phyloP scores from a whole-genome alignment of 1,140 invertebrate genomes.

The Bombyx mandarina region DNA sequence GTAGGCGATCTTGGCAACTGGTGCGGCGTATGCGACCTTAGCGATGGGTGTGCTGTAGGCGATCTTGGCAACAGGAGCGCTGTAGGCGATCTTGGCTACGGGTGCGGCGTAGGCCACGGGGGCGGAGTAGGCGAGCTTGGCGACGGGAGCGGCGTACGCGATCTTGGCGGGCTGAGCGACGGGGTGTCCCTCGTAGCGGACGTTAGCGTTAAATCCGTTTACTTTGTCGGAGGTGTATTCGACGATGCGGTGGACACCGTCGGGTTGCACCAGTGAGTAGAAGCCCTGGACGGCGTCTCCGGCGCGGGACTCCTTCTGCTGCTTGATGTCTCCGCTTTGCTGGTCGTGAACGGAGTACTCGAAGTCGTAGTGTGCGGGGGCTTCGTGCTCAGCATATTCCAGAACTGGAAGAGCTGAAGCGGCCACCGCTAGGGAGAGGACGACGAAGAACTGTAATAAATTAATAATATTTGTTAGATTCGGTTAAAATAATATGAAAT shows the following conservation, averaged over 20 bases:
- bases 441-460: slow-evolving; percentile 9
- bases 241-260: slow-evolving; percentile 73
- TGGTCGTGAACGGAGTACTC: slow-evolving; percentile 76
- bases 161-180: slow-evolving; percentile 15
- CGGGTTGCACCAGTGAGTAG: slow-evolving; percentile 74
- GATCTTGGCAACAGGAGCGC: slow-evolving; percentile 23
- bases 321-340: slow-evolving; percentile 66
- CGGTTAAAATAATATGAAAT: background rate
- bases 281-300: slow-evolving; percentile 76
- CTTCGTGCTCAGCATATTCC: slow-evolving; percentile 60
- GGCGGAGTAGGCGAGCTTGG: slow-evolving; percentile 21
- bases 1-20: slow-evolving; percentile 27
- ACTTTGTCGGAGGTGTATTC: slow-evolving; percentile 70
- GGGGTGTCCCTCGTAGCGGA: slow-evolving; percentile 41
- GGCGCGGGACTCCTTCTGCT: slow-evolving; percentile 53
- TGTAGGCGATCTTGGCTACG: background rate
- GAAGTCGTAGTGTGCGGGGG: slow-evolving; percentile 77
- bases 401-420: slow-evolving; percentile 34
- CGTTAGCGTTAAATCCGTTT: slow-evolving; percentile 41
- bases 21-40: slow-evolving; percentile 25
- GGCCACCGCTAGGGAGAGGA: slow-evolving; percentile 37
- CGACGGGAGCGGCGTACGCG: slow-evolving; percentile 22
- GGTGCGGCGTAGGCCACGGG: slow-evolving; percentile 11
- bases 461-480: background rate
- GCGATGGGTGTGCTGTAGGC: slow-evolving; percentile 24